Evolutionary conservation across 1,140 invertebrate species (phyloP), one percentile per base, ranked within the genome.

Genomic region (Leptinotarsa lineolata): DNA sequence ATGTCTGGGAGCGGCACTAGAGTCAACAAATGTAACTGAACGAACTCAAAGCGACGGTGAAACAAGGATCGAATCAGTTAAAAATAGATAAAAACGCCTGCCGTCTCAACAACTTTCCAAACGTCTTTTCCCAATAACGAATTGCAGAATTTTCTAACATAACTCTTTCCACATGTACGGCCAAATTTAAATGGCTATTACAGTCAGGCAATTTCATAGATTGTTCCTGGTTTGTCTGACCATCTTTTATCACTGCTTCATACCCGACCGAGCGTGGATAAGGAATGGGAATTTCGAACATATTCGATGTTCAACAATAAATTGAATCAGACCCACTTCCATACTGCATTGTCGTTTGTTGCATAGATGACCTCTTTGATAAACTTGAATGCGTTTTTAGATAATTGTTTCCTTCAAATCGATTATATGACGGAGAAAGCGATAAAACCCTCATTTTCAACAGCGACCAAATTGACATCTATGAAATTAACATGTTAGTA

Each of bases 161-260:
- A 70, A 70, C 24, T 70, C 68, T 70, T 70, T 70, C 68, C 68
- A 44, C 68, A 30, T 70, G 68, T 70, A 59, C 48, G 68, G 59
- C 68, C 68, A 18, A 70, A 70, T 70, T 70, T 70, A 70, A 70
- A 70, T 70, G 54, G 68, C 68, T 60, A 60, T 70, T 70, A 70
- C 18, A 4, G 54, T 59, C 68, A 30, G 68, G n/a, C 58, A 24
- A 24, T 45, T 20, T 30, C 68, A 59, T 70, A 70, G 46, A 70
- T 70, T 70, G 48, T 59, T 58, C 22, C 54, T 70, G 20, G 66
- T 68, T 46, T 39, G 66, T n/a, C 15, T 59, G 68, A 59, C 68
- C 68, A 70, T 70, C 22, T 18, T 70, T 70, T 70, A 70, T 15
- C 68, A 18, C n/a, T 70, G 68, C 59, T 70, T 70, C 59, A 70